phyloP scores from a whole-genome alignment of 2,113 vertebrate species.

The Halcyon senegalensis region DNA sequence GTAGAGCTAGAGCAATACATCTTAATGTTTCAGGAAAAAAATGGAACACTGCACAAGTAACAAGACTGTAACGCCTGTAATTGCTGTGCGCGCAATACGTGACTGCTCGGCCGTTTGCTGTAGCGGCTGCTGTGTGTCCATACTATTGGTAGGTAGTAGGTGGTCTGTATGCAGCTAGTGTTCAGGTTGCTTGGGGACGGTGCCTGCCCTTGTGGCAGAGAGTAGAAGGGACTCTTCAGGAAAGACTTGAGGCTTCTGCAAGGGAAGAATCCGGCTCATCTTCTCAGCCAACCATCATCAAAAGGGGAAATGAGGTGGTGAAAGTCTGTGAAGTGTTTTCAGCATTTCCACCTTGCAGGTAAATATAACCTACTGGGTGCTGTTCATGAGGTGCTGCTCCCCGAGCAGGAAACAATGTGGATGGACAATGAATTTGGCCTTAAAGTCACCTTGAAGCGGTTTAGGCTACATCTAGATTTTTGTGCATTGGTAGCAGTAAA shows the following conservation, averaged over 20 bases:
- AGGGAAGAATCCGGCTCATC: background rate
- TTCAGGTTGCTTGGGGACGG: background rate
- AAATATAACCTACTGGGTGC: background rate
- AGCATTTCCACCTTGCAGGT: background rate
- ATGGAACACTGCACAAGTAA: background rate
- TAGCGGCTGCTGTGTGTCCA: background rate
- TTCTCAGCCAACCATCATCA: background rate
- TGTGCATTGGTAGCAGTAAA: background rate
- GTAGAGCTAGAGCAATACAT: background rate
- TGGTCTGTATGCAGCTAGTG: background rate
- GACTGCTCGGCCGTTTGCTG: fast-evolving
- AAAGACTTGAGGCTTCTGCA: background rate
- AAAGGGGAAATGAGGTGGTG: background rate
- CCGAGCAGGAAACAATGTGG: background rate
- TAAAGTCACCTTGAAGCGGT: background rate
- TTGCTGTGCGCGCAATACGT: fast-evolving
- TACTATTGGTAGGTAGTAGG: no score
- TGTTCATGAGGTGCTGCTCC: background rate
- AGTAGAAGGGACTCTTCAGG: background rate
- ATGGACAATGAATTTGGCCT: background rate
- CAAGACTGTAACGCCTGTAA: background rate
- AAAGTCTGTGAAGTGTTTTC: background rate
- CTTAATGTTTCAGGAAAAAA: background rate
- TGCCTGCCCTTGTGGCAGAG: background rate
- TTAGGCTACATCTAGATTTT: background rate